These are phyloP conservation scores for Myotis brandtii DNA, from an alignment of 2,113 vertebrate genomes.

Conservation along the genomic window DNA sequence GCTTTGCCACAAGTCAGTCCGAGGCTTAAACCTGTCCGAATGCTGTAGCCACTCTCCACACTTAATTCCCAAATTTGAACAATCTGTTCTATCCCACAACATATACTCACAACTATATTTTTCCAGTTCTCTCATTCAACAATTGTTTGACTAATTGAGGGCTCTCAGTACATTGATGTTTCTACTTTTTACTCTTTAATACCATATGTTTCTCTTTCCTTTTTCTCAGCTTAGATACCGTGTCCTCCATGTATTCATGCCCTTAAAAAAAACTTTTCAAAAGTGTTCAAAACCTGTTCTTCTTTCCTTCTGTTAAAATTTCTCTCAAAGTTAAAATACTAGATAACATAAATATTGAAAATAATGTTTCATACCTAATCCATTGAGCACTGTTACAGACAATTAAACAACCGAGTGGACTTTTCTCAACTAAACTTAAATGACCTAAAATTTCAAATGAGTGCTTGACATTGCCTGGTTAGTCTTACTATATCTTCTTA, in stretches of 20 bases:
- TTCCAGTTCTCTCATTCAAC: background rate
- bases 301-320: background rate
- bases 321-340: background rate
- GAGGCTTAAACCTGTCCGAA: too few relatives aligned
- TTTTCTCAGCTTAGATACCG: background rate
- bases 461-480: background rate
- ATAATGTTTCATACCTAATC: background rate
- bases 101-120: background rate
- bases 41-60: too few relatives aligned
- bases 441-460: background rate
- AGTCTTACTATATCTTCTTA: background rate
- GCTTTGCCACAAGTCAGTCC: too few relatives aligned
- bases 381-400: background rate
- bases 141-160: background rate
- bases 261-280: background rate
- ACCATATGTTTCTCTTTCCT: background rate
- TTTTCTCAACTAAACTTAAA: background rate
- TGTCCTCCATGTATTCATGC: too few relatives aligned
- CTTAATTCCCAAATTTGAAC: background rate
- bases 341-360: background rate
- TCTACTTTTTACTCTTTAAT: background rate
- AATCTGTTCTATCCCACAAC: background rate
- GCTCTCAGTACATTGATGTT: background rate
- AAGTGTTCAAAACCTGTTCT: background rate
- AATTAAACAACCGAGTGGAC: background rate